Conservation (phyloP, 2,113 vertebrate genomes). For the Synchiropus splendidus region DNA sequence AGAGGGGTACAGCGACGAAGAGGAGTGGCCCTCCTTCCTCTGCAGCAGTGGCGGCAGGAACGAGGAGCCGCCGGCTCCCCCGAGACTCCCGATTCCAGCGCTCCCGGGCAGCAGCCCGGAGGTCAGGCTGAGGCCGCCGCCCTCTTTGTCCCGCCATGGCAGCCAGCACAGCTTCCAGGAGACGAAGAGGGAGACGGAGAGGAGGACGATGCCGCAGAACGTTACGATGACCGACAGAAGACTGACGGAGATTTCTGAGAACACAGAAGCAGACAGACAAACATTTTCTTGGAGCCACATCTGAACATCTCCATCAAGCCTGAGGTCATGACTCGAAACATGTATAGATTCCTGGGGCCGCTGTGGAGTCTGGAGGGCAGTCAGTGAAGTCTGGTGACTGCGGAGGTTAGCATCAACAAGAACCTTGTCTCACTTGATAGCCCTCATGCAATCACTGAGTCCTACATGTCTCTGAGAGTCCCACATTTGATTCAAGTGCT, state of each 20-base stretch:
- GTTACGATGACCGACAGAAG: slow-evolving; percentile 89
- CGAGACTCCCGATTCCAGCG: slow-evolving; percentile 61
- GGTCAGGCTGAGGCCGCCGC: slow-evolving; percentile 67
- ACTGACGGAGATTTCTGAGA: slow-evolving; percentile 83
- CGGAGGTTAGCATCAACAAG: no score
- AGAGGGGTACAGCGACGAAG: slow-evolving; percentile 65
- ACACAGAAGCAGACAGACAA: not conserved
- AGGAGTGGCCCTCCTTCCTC: slow-evolving; percentile 66
- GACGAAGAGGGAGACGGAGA: slow-evolving; percentile 88
- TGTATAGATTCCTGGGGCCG: no score
- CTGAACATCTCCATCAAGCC: no score
- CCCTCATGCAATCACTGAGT: no score
- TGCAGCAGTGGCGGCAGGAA: slow-evolving; percentile 66
- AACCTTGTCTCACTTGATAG: no score
- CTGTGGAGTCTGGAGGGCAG: no score
- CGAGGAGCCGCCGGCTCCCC: slow-evolving; percentile 53
- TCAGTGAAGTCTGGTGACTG: no score
- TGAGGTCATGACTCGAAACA: no score
- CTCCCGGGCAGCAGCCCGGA: slow-evolving; percentile 70
- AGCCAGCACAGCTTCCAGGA: slow-evolving; percentile 95
- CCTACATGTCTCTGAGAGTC: no score
- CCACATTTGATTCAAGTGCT: no score
- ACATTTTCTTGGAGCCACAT: no score
- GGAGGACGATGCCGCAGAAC: slow-evolving; percentile 86
- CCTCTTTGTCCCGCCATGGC: slow-evolving; percentile 85